Evolutionary conservation across 2,113 vertebrate species (phyloP).

Genomic region (Brachirus orientalis): DNA sequence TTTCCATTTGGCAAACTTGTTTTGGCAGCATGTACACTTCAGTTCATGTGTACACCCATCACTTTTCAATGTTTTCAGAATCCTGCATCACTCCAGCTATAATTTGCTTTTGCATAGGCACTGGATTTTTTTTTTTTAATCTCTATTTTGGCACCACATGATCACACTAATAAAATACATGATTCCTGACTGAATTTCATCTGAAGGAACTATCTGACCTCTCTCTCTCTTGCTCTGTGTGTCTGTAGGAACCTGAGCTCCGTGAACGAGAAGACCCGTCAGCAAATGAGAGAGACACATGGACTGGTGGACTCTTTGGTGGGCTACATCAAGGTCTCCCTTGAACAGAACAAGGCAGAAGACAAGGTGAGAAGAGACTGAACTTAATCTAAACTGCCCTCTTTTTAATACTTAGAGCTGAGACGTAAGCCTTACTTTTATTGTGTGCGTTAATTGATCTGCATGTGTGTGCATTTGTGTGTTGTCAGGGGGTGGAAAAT

Average conservation of each 20-base stretch:
- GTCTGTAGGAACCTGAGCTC: conserved; percentile 93
- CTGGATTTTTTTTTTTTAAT: not conserved
- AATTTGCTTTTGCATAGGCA: not conserved
- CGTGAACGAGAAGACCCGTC: conserved; percentile 88
- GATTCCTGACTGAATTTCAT: no score
- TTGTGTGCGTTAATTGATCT: conserved; percentile 4
- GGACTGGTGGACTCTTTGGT: conserved; percentile 92
- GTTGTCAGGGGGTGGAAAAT: conserved; percentile 90
- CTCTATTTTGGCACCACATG: no score
- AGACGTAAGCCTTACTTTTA: not conserved
- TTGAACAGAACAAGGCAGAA: conserved; percentile 86
- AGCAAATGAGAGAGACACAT: conserved; percentile 87
- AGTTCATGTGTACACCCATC: not conserved
- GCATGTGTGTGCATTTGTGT: conserved; percentile 32
- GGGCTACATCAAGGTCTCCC: conserved; percentile 83
- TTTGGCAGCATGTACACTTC: not conserved
- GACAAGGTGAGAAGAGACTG: conserved; percentile 85
- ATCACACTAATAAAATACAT: not conserved
- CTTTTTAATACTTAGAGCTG: not conserved
- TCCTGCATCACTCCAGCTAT: not conserved
- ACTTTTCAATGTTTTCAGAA: conserved; percentile 16
- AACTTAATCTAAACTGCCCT: not conserved
- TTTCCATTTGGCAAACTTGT: conserved; percentile 30
- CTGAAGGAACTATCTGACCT: conserved; percentile 22
- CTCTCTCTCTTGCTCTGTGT: conserved; percentile 15